Percentiles rank a stretch among this genome's conserved stretches.
phyloP scores from a whole-genome alignment of 2,888 invertebrate species.

The Nipponacmea schrenckii region DNA sequence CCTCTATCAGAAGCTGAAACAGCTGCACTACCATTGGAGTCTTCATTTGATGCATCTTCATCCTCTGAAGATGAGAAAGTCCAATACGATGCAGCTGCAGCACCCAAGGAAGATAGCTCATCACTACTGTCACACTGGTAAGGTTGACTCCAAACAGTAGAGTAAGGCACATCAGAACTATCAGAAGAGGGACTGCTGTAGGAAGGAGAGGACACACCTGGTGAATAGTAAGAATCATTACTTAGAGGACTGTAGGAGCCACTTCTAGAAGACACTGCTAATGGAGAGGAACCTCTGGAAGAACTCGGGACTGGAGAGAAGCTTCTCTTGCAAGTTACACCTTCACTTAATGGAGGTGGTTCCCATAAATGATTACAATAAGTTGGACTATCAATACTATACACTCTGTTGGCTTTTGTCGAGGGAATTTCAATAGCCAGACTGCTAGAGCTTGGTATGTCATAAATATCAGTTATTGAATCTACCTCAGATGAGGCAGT shows the following conservation, averaged over 20 bases:
- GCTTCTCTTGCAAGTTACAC: constrained; percentile 44
- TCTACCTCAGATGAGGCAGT: not conserved
- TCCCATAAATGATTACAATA: constrained; percentile 48
- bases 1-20: not conserved
- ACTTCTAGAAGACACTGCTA: constrained; percentile 1
- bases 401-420: constrained; percentile 24
- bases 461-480: not conserved
- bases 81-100: not conserved
- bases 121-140: constrained; percentile 11
- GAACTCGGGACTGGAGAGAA: constrained; percentile 26
- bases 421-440: not conserved
- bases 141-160: constrained; percentile 14
- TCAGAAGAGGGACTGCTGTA: constrained; percentile 20
- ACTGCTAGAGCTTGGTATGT: not conserved
- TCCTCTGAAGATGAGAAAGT: constrained; percentile 20
- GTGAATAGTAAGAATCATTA: constrained; percentile 47
- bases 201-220: constrained; percentile 28
- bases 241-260: constrained; percentile 54
- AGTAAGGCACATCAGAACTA: constrained; percentile 19
- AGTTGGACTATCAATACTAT: constrained; percentile 62
- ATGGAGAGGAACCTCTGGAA: not conserved
- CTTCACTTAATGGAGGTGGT: constrained; percentile 40
- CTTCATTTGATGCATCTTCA: constrained; percentile 9
- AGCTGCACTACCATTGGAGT: not conserved
- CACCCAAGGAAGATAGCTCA: not conserved